Base-by-base conservation (phyloP, 1,140 invertebrate species). In the Chymomyza costata region DNA sequence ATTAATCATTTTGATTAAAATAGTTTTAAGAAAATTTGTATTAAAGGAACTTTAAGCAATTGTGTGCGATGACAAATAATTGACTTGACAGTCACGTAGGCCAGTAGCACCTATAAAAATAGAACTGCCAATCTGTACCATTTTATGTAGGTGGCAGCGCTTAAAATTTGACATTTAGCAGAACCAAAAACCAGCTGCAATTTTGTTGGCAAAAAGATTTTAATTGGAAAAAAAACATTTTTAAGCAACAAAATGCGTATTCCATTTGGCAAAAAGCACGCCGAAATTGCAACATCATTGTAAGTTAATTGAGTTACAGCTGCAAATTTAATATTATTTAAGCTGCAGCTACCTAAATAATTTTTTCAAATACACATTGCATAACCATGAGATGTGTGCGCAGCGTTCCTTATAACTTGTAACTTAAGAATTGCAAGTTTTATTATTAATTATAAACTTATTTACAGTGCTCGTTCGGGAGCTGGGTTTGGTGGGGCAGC, bases 401-500 rank as follows among this genome's bases (percentile, higher is more conserved):
- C 5, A 31, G 41, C 2, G 6, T 35, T 10, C 0, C 21, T 28
- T 6, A 28, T 47, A 47, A 21, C 25, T 37, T 1, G 21, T n/a
- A n/a, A n/a, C n/a, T n/a, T n/a, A n/a, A n/a, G n/a, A n/a, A n/a
- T n/a, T n/a, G n/a, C 3, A 46, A 44, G 10, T 47, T 39, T 7
- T 15, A 34, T 34, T 32, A 25, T 32, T 32, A 11, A 39, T 44
- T 19, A 38, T 37, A 11, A 35, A 21, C 37, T 40, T n/a, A 1
- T 49, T 50, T 61, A n/a, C 39, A 92, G 91, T 88, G 17, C 89
- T 16, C 87, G 90, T 32, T 90, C 91, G 19, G 87, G 86, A 5
- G 65, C 82, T 1, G 85, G 85, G 3, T 95, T 91, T 82, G 92
- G 93, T 47, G 87, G 87, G 30, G 83, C 88, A 3, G 89, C 87